Evolutionary conservation across 2,797 vertebrate species (phyloP).

Genomic region (Enteromius treurensis): DNA sequence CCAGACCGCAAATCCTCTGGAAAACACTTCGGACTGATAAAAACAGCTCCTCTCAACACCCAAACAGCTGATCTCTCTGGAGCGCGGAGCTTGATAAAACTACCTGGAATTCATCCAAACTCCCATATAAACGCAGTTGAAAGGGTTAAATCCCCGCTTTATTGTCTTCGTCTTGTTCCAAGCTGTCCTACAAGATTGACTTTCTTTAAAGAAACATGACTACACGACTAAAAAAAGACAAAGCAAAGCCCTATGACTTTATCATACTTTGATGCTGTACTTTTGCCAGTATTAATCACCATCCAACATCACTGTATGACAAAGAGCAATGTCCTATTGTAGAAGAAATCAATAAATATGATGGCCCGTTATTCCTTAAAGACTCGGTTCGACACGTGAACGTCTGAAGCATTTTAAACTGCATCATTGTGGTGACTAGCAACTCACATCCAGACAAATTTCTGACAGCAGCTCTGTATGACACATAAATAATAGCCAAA

Average conservation of each 20-base stretch:
- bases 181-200: neutral
- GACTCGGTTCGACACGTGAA: conserved; percentile 1
- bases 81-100: neutral
- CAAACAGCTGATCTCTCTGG: neutral
- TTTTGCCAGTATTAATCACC: neutral
- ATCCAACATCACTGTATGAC: neutral
- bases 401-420: conserved; percentile 15
- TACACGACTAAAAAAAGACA: neutral
- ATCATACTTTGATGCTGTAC: neutral
- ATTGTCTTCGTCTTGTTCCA: neutral
- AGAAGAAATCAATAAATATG: neutral
- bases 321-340: neutral
- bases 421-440: conserved; percentile 39
- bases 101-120: neutral
- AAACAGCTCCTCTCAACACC: neutral
- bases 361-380: neutral
- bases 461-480: conserved; percentile 16
- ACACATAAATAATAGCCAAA: conserved; percentile 31
- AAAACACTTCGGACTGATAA: neutral
- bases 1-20: neutral
- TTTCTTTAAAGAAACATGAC: neutral
- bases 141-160: neutral
- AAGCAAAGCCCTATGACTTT: neutral
- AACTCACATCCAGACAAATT: conserved; percentile 5
- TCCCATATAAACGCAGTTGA: too few species aligned